Conservation (phyloP, 1,140 invertebrate species). For the Sweltsa coloradensis region DNA sequence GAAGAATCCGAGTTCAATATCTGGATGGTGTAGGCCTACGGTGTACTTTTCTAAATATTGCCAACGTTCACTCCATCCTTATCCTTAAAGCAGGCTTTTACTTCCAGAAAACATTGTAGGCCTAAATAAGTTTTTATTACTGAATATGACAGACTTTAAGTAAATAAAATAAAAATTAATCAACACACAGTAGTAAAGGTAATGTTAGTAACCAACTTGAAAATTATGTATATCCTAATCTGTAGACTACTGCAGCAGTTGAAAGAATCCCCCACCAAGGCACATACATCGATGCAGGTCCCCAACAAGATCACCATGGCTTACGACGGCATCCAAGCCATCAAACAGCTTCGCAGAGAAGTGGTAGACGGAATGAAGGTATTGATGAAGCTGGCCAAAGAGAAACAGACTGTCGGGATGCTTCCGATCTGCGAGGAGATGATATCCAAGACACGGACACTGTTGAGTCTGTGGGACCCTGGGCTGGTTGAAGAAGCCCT, state of each 20-base stretch:
- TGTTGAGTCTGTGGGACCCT: slow-evolving; percentile 72
- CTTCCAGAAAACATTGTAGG: too few species aligned
- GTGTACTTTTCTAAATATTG: too few species aligned
- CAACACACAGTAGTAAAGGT: too few species aligned
- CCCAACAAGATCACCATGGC: slow-evolving; percentile 65
- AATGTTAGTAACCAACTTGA: too few species aligned
- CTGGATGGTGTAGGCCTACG: too few species aligned
- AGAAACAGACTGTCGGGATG: slow-evolving; percentile 59
- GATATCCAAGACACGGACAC: slow-evolving; percentile 60
- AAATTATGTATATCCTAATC: too few species aligned
- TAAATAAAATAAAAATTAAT: too few species aligned
- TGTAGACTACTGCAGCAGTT: slow-evolving; percentile 65
- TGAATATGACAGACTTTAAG: too few species aligned
- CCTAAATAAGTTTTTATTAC: too few species aligned
- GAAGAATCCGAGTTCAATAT: too few species aligned
- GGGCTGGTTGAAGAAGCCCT: slow-evolving; percentile 72
- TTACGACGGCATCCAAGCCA: slow-evolving; percentile 63
- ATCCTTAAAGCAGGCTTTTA: too few species aligned
- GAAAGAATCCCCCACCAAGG: slow-evolving; percentile 57
- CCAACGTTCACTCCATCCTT: too few species aligned
- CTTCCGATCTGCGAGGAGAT: slow-evolving; percentile 65
- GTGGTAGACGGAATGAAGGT: slow-evolving; percentile 66
- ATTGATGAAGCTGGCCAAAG: slow-evolving; percentile 55
- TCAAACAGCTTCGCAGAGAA: slow-evolving; percentile 62
- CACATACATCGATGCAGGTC: slow-evolving; percentile 40